Conservation (phyloP, 2,888 invertebrate species). For the Gisinianus flammeolus region DNA sequence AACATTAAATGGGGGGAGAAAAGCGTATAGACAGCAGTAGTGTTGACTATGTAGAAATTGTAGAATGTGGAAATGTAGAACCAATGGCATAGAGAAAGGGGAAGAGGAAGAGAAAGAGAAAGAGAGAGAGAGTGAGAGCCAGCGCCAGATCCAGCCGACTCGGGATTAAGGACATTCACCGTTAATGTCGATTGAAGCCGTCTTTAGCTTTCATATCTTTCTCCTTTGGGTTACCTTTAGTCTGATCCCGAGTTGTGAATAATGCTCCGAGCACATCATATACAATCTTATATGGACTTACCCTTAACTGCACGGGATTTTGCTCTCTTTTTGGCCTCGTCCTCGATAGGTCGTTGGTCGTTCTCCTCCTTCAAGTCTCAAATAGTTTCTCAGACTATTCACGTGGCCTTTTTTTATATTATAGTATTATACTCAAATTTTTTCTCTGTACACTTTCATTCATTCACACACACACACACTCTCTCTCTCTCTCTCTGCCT, state of each 20-base stretch:
- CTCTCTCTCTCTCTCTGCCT: conserved; percentile 10
- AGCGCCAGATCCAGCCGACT: background rate
- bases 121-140: background rate
- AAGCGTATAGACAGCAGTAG: too few species aligned
- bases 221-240: background rate
- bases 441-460: background rate
- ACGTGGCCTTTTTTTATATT: background rate
- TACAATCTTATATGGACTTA: too few species aligned
- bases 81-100: too few species aligned
- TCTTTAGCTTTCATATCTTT: background rate
- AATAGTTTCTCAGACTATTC: background rate
- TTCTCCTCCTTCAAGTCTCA: background rate
- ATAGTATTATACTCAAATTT: too few species aligned
- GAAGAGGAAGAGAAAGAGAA: too few species aligned
- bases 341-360: background rate
- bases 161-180: conserved; percentile 2
- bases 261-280: too few species aligned
- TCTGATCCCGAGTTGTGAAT: too few species aligned
- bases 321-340: background rate
- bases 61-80: too few species aligned
- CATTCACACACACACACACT: background rate
- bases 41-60: too few species aligned
- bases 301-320: too few species aligned
- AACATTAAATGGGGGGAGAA: too few species aligned
- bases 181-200: conserved; percentile 3